Base-by-base conservation (phyloP, 2,113 vertebrate species). In the Passer domesticus region DNA sequence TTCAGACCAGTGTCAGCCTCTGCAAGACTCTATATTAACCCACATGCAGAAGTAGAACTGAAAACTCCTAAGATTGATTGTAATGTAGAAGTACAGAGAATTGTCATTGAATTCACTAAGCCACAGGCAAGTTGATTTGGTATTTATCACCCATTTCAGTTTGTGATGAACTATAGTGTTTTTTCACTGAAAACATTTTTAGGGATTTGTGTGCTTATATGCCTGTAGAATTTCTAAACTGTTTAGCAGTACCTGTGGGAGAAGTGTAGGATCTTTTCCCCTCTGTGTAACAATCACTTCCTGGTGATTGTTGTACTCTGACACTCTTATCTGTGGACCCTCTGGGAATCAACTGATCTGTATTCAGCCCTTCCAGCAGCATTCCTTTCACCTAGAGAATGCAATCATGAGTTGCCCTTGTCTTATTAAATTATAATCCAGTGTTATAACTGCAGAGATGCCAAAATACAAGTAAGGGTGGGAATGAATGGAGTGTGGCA, bases 1-100 rank as follows among this genome's bases (percentile, higher is more conserved):
- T 99, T 99, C 93, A 99, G 98, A 96, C 99, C 99, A 10, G 95
- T 99, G 78, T 99, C 99, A 64, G 99, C 99, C 17, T 99, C 98
- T 44, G 99, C 99, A 94, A 99, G 99, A 92, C 98, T 99, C 21
- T 98, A 98, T 96, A 98, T 99, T 93, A 99, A 99, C 94, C 99
- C 99, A 3, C 97, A 97, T 41, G 99, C 99, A 44, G 99, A 99
- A 96, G 46, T 96, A 68, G 99, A 99, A 43, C 95, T 99, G 44
- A 98, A 98, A 89, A 98, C 97, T 53, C 99, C 99, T 6, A 99
- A 99, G 96, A 92, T 98, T 8, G 98, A 98, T 33, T 97, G 99
- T 73, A 98, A 98, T 47, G 96, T 99, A 76, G 99, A 99, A 97
- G 98, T 99, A 33, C 99, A 99, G 96, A 98, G 98, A 96, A 99